Conservation (phyloP, 2,888 invertebrate species). For the Drosophila histrio region DNA sequence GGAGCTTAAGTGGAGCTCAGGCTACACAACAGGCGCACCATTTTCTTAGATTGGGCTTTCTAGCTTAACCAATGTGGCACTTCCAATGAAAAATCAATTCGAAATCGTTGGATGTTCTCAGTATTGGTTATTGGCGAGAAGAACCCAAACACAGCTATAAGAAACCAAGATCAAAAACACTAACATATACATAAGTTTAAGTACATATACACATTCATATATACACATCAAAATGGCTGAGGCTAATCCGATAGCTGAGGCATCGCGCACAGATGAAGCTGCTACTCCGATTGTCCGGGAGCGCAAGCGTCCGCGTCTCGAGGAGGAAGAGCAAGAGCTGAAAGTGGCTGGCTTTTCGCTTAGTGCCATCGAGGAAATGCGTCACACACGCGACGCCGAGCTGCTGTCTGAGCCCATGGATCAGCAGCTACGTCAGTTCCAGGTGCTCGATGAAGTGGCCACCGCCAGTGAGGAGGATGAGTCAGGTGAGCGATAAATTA, state of each 20-base stretch:
- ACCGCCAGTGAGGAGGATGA: constrained; percentile 84
- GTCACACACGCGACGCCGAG: constrained; percentile 76
- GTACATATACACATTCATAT: constrained; percentile 1
- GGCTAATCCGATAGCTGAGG: background rate
- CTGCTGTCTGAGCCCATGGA: constrained; percentile 73
- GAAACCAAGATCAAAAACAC: constrained; percentile 26
- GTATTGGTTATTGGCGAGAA: constrained; percentile 84
- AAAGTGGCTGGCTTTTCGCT: constrained; percentile 82
- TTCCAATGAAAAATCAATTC: constrained; percentile 83
- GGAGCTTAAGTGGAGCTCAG: background rate
- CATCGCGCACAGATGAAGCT: background rate
- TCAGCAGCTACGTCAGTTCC: constrained; percentile 86
- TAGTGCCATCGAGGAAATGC: constrained; percentile 82
- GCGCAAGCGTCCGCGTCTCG: constrained; percentile 55
- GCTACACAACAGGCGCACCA: background rate
- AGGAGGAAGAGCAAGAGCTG: constrained; percentile 61
- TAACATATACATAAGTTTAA: constrained; percentile 38
- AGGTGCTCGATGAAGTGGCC: constrained; percentile 88
- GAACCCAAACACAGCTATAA: constrained; percentile 70
- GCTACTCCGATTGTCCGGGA: background rate
- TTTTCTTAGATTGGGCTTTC: constrained; percentile 70
- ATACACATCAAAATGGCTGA: constrained; percentile 32
- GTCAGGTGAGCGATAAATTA: constrained; percentile 55
- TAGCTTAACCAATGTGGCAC: constrained; percentile 84
- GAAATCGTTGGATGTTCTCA: constrained; percentile 84